Percentiles rank a stretch among this genome's conserved stretches.
phyloP scores from a whole-genome alignment of 2,113 vertebrate genomes.

The Spizaetus ornatus region DNA sequence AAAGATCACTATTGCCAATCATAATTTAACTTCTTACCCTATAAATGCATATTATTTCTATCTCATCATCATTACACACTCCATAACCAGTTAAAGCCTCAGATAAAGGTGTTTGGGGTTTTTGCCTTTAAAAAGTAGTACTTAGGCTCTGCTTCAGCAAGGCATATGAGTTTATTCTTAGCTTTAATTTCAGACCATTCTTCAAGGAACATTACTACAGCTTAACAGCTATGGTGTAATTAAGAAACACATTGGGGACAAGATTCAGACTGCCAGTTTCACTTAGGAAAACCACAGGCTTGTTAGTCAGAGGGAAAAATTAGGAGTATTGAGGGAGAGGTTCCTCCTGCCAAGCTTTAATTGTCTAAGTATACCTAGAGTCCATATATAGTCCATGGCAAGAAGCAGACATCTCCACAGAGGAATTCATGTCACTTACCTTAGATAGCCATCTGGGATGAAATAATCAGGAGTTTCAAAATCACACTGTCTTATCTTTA shows the following conservation, averaged over 20 bases:
- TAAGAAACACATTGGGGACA: not conserved
- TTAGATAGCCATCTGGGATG: not conserved
- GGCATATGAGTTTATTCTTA: not conserved
- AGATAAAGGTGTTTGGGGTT: not conserved
- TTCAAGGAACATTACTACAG: not conserved
- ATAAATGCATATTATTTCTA: not conserved
- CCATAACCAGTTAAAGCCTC: not conserved
- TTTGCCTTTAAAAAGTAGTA: not conserved
- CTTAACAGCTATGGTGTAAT: not conserved
- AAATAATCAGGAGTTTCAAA: not conserved
- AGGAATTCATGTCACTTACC: not conserved
- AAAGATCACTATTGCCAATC: not conserved
- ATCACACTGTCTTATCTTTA: not conserved
- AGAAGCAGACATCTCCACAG: not conserved
- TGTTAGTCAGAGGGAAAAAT: not conserved
- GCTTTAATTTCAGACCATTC: not conserved
- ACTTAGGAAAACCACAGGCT: not conserved
- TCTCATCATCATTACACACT: not conserved
- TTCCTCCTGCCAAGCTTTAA: not conserved
- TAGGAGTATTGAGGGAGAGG: not conserved
- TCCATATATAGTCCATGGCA: not conserved
- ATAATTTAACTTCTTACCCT: not conserved
- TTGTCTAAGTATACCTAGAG: not conserved
- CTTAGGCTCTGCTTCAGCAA: not conserved
- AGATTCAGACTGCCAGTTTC: not conserved